Evolutionary conservation across 1,140 invertebrate species (phyloP).

Genomic region (Drosophila mojavensis): DNA sequence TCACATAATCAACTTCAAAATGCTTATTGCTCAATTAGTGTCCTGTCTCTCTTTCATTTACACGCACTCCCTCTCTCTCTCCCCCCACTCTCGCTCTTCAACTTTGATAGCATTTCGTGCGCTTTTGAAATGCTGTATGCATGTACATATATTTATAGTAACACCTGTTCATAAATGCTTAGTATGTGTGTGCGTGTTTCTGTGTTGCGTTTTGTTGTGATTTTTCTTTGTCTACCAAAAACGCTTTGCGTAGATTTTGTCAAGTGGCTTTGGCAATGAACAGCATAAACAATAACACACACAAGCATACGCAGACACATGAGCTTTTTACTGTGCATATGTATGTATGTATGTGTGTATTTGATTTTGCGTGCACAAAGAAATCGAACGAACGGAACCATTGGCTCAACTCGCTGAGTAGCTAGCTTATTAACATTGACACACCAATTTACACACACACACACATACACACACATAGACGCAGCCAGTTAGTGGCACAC

Average conservation of each 20-base stretch:
- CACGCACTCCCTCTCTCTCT: not conserved
- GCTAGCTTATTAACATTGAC: conserved; percentile 62
- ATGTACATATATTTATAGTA: conserved; percentile 47
- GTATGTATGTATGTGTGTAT: conserved; percentile 3
- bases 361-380: conserved; percentile 41
- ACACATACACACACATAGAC: not conserved
- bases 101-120: conserved; percentile 21
- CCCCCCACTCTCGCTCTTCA: not conserved
- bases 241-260: conserved; percentile 55
- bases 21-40: not conserved
- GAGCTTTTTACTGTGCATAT: not conserved
- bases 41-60: not conserved
- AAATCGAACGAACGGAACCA: conserved; percentile 55
- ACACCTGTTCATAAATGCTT: conserved; percentile 60
- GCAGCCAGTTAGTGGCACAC: not conserved
- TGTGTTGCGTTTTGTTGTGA: conserved; percentile 41
- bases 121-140: conserved; percentile 40
- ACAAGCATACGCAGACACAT: conserved; percentile 14
- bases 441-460: conserved; percentile 19
- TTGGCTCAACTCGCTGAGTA: conserved; percentile 35
- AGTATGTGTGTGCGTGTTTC: conserved; percentile 18
- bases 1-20: not conserved
- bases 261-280: conserved; percentile 76
- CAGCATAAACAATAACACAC: conserved; percentile 67
- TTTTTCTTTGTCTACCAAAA: conserved; percentile 56